Evolutionary conservation across 1,140 invertebrate genomes (phyloP), one percentile per base, ranked within the genome.

Genomic region (Drosophila tropicalis): DNA sequence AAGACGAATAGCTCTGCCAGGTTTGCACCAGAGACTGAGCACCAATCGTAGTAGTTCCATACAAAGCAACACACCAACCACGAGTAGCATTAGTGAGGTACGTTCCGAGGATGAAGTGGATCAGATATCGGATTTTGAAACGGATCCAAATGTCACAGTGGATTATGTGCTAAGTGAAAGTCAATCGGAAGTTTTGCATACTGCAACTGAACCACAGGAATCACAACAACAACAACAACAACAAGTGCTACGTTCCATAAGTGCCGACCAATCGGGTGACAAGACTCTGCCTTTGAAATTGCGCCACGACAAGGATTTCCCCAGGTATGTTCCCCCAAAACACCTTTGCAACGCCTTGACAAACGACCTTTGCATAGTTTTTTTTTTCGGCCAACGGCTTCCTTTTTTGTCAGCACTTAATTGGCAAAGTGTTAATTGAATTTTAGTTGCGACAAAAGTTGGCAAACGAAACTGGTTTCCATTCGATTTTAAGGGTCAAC

Each of bases 41-140:
- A 79, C 69, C 25, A 41, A 51, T 51, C 44, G 66, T 19, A 69
- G 41, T 40, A 76, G 68, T 63, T 82, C 76, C n/a, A 70, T 72
- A 25, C 70, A 63, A 19, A 83, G 68, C 40, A 66, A 71, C 1
- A 73, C 67, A 17, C 5, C 64, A 2, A 57, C 25, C 13, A 51
- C 47, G 1, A 60, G 40, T n/a, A 90, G 86, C 78, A 91, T 91
- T 13, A 84, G 90, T 41, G 90, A 91, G 57, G 90, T 87, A 66
- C 90, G 84, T 5, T 91, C 90, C 58, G 90, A 91, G 54, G 90
- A 91, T 60, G 90, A 91, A 57, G 79, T 91, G 15, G 90, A 91
- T 57, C 81, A 91, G 32, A 79, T 90, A 56, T 90, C 90, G 0
- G 90, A 91, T 57, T 90, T 83, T 63, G 84, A 90, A 54, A 67